Conservation (phyloP, 2,888 invertebrate genomes). For the Meliscaeva auricollis region DNA sequence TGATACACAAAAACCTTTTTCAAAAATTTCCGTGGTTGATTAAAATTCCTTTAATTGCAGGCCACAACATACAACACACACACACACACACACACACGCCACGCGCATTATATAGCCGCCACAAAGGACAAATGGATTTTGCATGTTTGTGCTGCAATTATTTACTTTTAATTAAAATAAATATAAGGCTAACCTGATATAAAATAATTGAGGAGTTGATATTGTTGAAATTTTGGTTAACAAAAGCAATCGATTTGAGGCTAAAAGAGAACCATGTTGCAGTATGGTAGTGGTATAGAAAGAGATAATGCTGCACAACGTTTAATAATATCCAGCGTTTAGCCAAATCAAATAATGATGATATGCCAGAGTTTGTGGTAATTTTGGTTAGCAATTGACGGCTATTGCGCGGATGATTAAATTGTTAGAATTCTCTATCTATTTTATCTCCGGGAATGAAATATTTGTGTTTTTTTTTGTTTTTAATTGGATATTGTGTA, state of each 20-base stretch:
- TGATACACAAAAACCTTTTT: background rate
- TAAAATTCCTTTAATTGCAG: slow-evolving; percentile 32
- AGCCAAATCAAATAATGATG: slow-evolving; percentile 32
- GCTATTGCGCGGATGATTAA: slow-evolving; percentile 51
- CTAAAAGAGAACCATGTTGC: background rate
- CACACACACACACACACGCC: background rate
- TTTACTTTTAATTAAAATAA: slow-evolving; percentile 74
- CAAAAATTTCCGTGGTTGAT: slow-evolving; percentile 12
- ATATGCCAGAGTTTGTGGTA: slow-evolving; percentile 38
- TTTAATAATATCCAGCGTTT: slow-evolving; percentile 13
- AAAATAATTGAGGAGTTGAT: slow-evolving; percentile 67
- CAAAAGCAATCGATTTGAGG: slow-evolving; percentile 48
- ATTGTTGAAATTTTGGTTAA: slow-evolving; percentile 68
- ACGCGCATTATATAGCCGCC: background rate
- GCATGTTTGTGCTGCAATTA: slow-evolving; percentile 54
- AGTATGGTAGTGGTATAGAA: background rate
- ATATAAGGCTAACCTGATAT: slow-evolving; percentile 55
- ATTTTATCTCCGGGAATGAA: background rate
- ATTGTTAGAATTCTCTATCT: slow-evolving; percentile 42
- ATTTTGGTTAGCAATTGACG: slow-evolving; percentile 37
- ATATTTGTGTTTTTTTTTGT: slow-evolving; percentile 2
- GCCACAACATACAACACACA: slow-evolving; percentile 2
- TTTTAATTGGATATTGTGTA: slow-evolving; percentile 21
- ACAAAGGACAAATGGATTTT: slow-evolving; percentile 33
- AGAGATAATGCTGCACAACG: slow-evolving; percentile 4